Base-by-base conservation (phyloP, 2,888 invertebrate genomes). In the Stegophylla sp. region DNA sequence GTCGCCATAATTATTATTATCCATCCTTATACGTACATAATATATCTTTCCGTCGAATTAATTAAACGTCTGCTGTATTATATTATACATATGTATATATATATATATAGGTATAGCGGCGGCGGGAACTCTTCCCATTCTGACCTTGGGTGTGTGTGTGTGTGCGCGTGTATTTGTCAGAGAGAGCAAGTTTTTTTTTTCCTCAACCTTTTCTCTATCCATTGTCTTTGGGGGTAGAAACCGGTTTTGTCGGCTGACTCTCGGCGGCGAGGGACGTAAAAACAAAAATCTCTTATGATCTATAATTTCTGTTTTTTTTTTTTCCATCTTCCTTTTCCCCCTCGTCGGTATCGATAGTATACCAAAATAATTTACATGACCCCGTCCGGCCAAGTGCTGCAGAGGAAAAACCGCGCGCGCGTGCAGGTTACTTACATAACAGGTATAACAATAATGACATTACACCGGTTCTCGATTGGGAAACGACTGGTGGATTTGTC, bases 181-280 rank as follows among this genome's bases (percentile, higher is more conserved):
- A 5, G 34, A 5, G 34, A 5, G 34, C 7, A 7, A 5, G 34
- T 34, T 63, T 67, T 67, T 67, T 66, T 66, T 45, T 45, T 10
- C 4, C 0, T 43, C 1, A 15, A 20, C 41, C 5, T 45, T 15
- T 34, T 3, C 10, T n/a, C 48, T 3, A 4, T 28, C 74, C 34
- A 48, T 63, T 63, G 74, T 63, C 48, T 51, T 51, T 51, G 63
- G 74, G 74, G 74, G 74, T 64, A 20, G 7, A 74, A 74, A 74
- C 74, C 74, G 74, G 74, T 74, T 74, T 74, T 26, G 23, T 63
- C 41, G 10, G 20, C 23, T 20, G 41, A 12, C 41, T 7, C 63
- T 5, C 34, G 7, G n/a, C 34, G 34, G 4, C 34, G 34, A 34
- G 7, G 4, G 34, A 3, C 4, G 34, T 34, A 7, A 56, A 23